Evolutionary conservation across 2,888 invertebrate genomes (phyloP), one percentile per base, ranked within the genome.

Genomic region (Adineta ricciae): DNA sequence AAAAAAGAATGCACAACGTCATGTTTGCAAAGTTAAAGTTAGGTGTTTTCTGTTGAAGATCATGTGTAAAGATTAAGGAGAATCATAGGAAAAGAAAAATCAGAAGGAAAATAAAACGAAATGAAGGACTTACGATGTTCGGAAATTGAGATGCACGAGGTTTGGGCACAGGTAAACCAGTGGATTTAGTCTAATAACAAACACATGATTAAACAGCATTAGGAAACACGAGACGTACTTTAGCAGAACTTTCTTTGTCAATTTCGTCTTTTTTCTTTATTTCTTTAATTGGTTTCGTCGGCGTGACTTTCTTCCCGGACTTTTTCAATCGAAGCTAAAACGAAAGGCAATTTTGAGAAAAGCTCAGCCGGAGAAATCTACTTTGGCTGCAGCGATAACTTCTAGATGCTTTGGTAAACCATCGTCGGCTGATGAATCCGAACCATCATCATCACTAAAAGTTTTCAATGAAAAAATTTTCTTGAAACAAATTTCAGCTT

Each of bases 391-490:
- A 41, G 85, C 85, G 46, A 84, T 83, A 9, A 46, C 64, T 82
- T 85, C 85, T 24, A 85, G 36, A 52, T 86, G 86, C 19, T 84
- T 72, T 36, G 86, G 86, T 41, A 86, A 64, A 27, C 86, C 86
- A 83, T 86, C 86, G 73, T 86, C 86, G 24, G 49, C 83, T 38
- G 86, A 86, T 36, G 84, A 84, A 41, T 86, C 86, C 41, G 84
- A 84, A 27, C 86, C 86, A 19, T 46, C 85, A 49, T 85, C 85
- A 56, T 85, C 85, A 84, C 85, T 85, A n/a, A 24, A 83, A n/a
- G n/a, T n/a, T n/a, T n/a, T n/a, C n/a, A n/a, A n/a, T n/a, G n/a
- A n/a, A n/a, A n/a, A n/a, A n/a, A n/a, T n/a, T n/a, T n/a, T n/a
- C n/a, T n/a, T n/a, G n/a, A n/a, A n/a, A n/a, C n/a, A n/a, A n/a